Conservation (phyloP, 37 sponge, comb jelly and placozoan species). For the Spongilla lacustris region DNA sequence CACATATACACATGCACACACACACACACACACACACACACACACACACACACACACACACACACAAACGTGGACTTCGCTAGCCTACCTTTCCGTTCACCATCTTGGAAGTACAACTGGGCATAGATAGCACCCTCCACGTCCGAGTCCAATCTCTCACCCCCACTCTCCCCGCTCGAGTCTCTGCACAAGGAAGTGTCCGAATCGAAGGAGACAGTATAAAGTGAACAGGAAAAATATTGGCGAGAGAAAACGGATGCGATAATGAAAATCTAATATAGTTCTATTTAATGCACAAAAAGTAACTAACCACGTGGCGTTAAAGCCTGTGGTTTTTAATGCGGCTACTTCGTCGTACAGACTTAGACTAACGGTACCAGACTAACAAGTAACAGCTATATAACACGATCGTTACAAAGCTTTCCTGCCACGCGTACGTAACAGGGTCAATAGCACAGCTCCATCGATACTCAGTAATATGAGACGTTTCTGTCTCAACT, state of each 20-base stretch:
- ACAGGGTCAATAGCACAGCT: no score
- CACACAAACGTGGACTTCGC: not conserved
- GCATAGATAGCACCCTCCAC: not conserved
- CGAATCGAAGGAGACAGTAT: no score
- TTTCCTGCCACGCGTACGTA: not conserved
- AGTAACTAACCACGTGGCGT: not conserved
- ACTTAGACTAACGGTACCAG: no score
- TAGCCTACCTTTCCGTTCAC: not conserved
- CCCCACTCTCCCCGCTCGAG: not conserved
- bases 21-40: not conserved
- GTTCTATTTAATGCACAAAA: not conserved
- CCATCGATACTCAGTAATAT: no score
- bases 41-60: not conserved
- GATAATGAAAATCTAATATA: no score
- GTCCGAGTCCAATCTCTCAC: not conserved
- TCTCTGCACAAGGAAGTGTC: not conserved
- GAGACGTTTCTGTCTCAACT: not conserved
- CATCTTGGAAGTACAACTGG: not conserved
- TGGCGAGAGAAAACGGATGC: no score
- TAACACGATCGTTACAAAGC: not conserved
- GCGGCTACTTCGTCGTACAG: no score
- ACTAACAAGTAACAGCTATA: not conserved
- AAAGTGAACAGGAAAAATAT: no score
- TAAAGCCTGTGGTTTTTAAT: no score
- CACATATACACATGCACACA: not conserved